A percentile compares a stretch with the other conserved stretches of the same genome.
Conservation (phyloP, 1,140 invertebrate species). For the Antheraea pernyi region DNA sequence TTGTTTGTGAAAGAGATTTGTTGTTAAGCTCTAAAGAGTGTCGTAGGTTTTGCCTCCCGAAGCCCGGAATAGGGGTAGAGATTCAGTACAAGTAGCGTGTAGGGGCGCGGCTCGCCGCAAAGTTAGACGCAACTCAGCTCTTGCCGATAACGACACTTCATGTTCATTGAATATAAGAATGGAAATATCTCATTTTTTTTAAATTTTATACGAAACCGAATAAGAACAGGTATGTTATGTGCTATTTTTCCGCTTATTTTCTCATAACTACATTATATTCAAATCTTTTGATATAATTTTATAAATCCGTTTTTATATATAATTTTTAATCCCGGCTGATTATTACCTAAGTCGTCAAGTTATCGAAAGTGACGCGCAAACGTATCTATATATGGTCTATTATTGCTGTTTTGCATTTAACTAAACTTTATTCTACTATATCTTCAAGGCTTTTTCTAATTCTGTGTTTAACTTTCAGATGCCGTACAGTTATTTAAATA, state of each 20-base stretch:
- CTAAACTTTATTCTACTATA: not conserved
- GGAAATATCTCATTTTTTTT: conserved; percentile 42
- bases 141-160: conserved; percentile 66
- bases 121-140: conserved; percentile 76
- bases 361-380: not conserved
- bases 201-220: not conserved
- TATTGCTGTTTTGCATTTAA: not conserved
- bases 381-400: not conserved
- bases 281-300: not conserved
- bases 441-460: not conserved
- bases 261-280: not conserved
- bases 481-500: not conserved
- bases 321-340: not conserved
- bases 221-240: not conserved
- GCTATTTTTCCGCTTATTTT: not conserved
- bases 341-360: not conserved
- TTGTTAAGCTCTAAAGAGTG: conserved; percentile 39
- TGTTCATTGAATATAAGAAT: conserved; percentile 46
- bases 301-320: not conserved
- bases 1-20: conserved; percentile 3
- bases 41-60: conserved; percentile 54
- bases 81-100: conserved; percentile 78
- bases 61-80: conserved; percentile 78
- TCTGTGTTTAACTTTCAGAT: conserved; percentile 1
- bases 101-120: conserved; percentile 78